Evolutionary conservation across 1,140 invertebrate species (phyloP), one percentile per base, ranked within the genome.

Genomic region (Homarus americanus): DNA sequence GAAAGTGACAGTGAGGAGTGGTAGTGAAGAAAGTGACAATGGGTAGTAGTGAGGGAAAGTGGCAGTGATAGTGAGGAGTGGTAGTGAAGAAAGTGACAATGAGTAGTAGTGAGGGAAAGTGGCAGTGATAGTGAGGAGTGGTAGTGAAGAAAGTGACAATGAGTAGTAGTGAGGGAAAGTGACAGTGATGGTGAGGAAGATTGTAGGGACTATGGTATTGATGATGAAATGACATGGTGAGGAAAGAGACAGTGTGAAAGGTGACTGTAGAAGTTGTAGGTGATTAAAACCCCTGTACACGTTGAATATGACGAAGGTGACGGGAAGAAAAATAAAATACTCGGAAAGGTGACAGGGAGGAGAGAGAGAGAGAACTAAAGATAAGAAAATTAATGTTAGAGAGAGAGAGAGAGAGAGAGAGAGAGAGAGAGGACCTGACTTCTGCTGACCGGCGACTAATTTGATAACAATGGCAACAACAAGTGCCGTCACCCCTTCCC

Each of bases 401-500:
- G 28, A 36, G 28, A 34, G 28, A 53, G 32, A 53, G 12, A 66
- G 49, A 40, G 38, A 7, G 17, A 41, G 24, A 7, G 44, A 28
- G 44, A 53, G 76, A 24, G 38, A 28, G 38, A 53, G n/a, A n/a
- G 32, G 79, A 69, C n/a, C 28, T 7, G n/a, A 32, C 28, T 32
- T 32, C 63, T 32, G 5, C 24, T 32, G 5, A 24, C 63, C 9
- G 34, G 36, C n/a, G 49, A 63, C 49, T 82, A 82, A 82, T 82
- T 82, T 63, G 53, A 82, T 28, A 82, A 82, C 79, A 82, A 82
- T 63, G 32, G 49, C 32, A 36, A 34, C 49, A 58, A 34, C 53
- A 63, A 63, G 79, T 82, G 79, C 3, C 49, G 10, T 82, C 63
- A 63, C 79, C 44, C 41, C 49, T 10, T 9, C 49, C n/a, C n/a